These are phyloP conservation scores for Vanessa atalanta DNA, from an alignment of 1,140 invertebrate genomes.

Conservation along the genomic window DNA sequence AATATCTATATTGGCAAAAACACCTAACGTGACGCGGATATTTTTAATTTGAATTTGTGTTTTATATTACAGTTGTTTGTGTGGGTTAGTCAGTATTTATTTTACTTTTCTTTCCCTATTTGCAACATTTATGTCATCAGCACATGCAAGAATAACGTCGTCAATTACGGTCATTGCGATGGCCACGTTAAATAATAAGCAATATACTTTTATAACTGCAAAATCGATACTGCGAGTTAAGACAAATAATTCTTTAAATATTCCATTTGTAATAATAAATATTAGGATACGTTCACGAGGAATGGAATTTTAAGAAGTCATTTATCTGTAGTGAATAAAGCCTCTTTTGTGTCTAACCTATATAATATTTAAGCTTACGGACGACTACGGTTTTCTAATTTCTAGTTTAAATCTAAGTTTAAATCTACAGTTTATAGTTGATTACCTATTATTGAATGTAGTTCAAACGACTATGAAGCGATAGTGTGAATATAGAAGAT, in stretches of 20 bases:
- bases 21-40: background rate
- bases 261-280: too few relatives aligned
- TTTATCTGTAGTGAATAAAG: background rate
- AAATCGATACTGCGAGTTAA: background rate
- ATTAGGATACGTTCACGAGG: background rate
- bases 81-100: background rate
- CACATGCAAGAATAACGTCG: background rate
- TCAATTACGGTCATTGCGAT: constrained; percentile 1
- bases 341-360: background rate
- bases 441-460: constrained; percentile 11
- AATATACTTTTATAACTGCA: background rate
- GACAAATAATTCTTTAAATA: background rate
- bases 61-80: background rate
- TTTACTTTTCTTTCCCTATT: background rate
- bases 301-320: background rate
- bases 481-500: constrained; percentile 21
- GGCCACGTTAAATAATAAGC: background rate
- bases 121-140: too few relatives aligned
- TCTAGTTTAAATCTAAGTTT: background rate
- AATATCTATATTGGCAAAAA: background rate
- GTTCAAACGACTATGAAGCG: constrained; percentile 26
- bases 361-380: background rate
- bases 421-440: background rate
- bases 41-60: background rate
- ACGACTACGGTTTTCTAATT: background rate